Percentiles rank a stretch among this genome's conserved stretches.
phyloP scores from a whole-genome alignment of 1,140 invertebrate genomes.

The Papilio machaon region DNA sequence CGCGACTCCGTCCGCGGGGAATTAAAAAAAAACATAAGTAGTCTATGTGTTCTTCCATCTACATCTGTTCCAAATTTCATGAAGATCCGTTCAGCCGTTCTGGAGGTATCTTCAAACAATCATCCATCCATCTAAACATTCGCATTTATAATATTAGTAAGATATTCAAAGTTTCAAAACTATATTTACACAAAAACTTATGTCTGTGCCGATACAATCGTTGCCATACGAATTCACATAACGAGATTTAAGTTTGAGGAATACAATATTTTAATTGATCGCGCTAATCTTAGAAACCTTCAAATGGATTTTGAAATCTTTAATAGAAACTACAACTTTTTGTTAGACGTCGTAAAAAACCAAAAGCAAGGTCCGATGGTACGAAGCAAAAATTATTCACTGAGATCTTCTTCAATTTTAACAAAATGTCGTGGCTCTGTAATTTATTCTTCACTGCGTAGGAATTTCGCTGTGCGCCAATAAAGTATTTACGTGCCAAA shows the following conservation, averaged over 20 bases:
- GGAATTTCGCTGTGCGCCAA: not conserved
- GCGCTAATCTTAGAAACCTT: not conserved
- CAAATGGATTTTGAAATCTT: not conserved
- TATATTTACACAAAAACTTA: not conserved
- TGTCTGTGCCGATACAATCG: not conserved
- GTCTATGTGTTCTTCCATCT: too few relatives aligned
- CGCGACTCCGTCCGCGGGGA: too few relatives aligned
- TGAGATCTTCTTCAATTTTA: not conserved
- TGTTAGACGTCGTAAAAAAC: not conserved
- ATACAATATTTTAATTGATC: not conserved
- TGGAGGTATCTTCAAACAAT: too few relatives aligned
- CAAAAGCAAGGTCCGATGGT: not conserved
- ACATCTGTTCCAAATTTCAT: too few relatives aligned
- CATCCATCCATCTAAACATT: too few relatives aligned
- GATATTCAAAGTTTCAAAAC: not conserved
- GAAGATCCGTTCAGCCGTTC: too few relatives aligned
- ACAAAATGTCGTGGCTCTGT: not conserved
- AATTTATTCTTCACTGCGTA: not conserved
- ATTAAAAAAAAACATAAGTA: too few relatives aligned
- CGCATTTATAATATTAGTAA: too few relatives aligned
- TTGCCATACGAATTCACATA: not conserved
- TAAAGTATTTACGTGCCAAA: slow-evolving; percentile 12
- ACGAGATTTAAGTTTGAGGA: too few relatives aligned
- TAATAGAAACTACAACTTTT: not conserved
- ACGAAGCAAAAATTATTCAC: not conserved